phyloP scores from a whole-genome alignment of 2,113 vertebrate genomes.

The Pogonocichla stellata region DNA sequence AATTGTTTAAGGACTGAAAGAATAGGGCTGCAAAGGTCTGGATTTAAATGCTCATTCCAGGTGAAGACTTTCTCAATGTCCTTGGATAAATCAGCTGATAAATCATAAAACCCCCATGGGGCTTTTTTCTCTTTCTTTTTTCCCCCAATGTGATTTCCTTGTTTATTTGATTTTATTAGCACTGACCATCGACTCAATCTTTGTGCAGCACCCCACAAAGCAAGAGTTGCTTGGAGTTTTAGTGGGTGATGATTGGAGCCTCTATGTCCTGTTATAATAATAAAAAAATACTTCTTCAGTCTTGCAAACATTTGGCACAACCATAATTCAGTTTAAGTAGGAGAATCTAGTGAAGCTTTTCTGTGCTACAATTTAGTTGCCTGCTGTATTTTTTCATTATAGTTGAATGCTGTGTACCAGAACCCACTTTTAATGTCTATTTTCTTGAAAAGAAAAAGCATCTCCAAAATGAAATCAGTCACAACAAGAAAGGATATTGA shows the following conservation, averaged over 20 bases:
- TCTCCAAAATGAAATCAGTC: not conserved
- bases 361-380: not conserved
- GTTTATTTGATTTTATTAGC: not conserved
- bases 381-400: not conserved
- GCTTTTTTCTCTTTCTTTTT: rapidly evolving
- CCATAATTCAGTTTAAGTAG: not conserved
- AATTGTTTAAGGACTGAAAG: not conserved
- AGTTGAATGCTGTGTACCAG: not conserved
- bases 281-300: not conserved
- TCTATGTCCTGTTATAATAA: not conserved
- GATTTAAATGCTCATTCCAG: not conserved
- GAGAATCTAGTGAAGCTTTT: not conserved
- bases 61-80: not conserved
- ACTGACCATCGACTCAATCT: not conserved
- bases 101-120: not conserved
- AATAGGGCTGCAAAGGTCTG: not conserved
- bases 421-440: not conserved
- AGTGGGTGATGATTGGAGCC: not conserved
- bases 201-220: not conserved
- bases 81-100: not conserved
- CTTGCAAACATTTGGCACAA: not conserved
- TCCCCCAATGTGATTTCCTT: not conserved
- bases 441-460: not conserved
- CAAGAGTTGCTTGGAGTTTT: not conserved
- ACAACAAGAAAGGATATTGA: not conserved